Evolutionary conservation across 1,140 invertebrate species (phyloP).

Genomic region (Orchestia grillus): DNA sequence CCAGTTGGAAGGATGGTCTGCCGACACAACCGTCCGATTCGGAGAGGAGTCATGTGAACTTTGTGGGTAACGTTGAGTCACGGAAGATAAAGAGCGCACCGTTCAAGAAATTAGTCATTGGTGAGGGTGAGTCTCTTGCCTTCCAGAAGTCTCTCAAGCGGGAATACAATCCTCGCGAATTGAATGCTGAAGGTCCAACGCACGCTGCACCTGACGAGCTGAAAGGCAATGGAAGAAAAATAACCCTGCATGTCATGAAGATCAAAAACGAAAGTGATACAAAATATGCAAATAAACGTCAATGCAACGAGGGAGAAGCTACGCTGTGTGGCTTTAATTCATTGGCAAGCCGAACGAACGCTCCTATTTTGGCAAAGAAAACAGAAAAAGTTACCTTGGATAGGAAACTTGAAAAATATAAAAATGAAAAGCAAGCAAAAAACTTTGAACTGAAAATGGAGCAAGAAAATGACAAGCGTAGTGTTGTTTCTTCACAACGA

Average conservation of each 20-base stretch:
- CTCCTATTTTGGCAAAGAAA: no score
- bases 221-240: no score
- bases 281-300: no score
- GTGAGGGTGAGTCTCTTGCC: not conserved
- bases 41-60: not conserved
- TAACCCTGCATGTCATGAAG: no score
- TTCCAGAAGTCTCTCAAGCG: not conserved
- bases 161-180: not conserved
- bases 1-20: not conserved
- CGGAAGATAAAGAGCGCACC: not conserved
- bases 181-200: not conserved
- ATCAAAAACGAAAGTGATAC: no score
- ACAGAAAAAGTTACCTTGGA: no score
- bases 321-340: no score
- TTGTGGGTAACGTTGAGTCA: not conserved
- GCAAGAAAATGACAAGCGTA: not conserved
- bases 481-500: not conserved
- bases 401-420: no score
- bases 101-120: not conserved
- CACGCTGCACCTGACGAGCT: not conserved
- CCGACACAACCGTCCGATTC: not conserved
- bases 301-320: no score
- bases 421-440: not conserved
- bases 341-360: no score
- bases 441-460: not conserved